Evolutionary conservation across 2,888 invertebrate species (phyloP).

Genomic region (Heliconius ethilla): DNA sequence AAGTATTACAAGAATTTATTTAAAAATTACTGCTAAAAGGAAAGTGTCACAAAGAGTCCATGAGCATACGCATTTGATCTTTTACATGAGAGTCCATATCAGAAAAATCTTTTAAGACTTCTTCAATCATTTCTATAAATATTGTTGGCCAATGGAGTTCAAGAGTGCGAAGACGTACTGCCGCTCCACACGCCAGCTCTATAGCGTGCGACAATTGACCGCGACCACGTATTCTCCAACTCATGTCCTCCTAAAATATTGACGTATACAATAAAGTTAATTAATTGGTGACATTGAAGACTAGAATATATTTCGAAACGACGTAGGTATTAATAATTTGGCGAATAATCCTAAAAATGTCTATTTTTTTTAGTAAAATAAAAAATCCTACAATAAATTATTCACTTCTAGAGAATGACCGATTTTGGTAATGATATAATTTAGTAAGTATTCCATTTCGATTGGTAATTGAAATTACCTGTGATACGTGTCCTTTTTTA

Average conservation of each 20-base stretch:
- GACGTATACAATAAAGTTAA: constrained; percentile 37
- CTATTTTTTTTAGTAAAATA: no score
- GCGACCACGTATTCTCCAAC: constrained; percentile 88
- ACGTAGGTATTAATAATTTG: no score
- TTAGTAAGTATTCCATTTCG: no score
- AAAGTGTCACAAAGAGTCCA: constrained; percentile 52
- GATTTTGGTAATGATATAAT: no score
- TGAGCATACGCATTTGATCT: constrained; percentile 82
- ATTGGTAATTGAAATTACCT: constrained; percentile 55
- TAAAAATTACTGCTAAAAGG: not conserved
- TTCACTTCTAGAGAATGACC: no score
- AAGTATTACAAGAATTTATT: not conserved
- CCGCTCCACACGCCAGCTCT: constrained; percentile 88
- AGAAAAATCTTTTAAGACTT: constrained; percentile 90
- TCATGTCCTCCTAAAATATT: constrained; percentile 84
- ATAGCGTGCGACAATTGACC: constrained; percentile 86
- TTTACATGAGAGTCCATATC: constrained; percentile 91
- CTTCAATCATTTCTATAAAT: constrained; percentile 88
- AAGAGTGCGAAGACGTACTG: constrained; percentile 87
- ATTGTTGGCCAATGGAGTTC: constrained; percentile 90
- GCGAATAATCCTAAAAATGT: no score
- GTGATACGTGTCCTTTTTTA: constrained; percentile 83
- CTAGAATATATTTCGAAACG: no score
- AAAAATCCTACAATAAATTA: no score
- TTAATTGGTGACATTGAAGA: not conserved